A percentile compares a stretch with the other conserved stretches of the same genome.
These are phyloP conservation scores for Ctenoplectra terminalis DNA, from an alignment of 1,140 invertebrate species.

Conservation along the genomic window DNA sequence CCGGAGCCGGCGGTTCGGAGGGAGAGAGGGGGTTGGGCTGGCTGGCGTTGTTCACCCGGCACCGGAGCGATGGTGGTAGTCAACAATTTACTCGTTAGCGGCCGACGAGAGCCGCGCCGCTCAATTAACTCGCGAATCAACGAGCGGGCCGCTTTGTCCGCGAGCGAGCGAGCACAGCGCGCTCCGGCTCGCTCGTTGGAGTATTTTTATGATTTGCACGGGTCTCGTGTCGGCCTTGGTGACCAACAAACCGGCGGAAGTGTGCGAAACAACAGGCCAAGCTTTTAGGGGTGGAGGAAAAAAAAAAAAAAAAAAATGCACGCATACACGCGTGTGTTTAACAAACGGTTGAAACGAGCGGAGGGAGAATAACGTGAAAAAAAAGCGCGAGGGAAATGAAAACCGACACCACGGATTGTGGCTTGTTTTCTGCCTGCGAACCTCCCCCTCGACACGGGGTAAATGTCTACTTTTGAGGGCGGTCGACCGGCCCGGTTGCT, in stretches of 20 bases:
- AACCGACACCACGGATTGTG: conserved; percentile 61
- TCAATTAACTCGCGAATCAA: conserved; percentile 80
- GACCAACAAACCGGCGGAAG: conserved; percentile 67
- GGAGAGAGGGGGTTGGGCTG: neutral
- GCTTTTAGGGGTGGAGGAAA: neutral
- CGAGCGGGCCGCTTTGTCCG: conserved; percentile 71
- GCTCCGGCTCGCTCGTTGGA: conserved; percentile 29
- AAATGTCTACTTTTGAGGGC: conserved; percentile 65
- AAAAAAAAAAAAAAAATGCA: neutral
- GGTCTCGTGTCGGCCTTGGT: conserved; percentile 53
- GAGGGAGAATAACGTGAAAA: conserved; percentile 26
- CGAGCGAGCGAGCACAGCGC: neutral
- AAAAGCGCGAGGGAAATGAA: conserved; percentile 62
- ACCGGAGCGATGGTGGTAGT: conserved; percentile 63
- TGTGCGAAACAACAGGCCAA: conserved; percentile 49
- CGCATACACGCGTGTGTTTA: neutral
- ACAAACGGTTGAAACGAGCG: neutral
- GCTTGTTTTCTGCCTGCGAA: conserved; percentile 58
- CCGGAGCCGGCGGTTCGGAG: neutral
- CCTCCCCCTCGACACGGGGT: conserved; percentile 28
- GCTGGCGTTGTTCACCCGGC: conserved; percentile 18
- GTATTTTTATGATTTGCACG: conserved; percentile 74
- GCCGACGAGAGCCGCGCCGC: conserved; percentile 73
- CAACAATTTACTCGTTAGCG: conserved; percentile 80
- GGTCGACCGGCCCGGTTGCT: conserved; percentile 28